A percentile compares a stretch with the other conserved stretches of the same genome.
Evolutionary conservation across 1,140 invertebrate genomes (phyloP).

Genomic region (Drosophila murphyi): DNA sequence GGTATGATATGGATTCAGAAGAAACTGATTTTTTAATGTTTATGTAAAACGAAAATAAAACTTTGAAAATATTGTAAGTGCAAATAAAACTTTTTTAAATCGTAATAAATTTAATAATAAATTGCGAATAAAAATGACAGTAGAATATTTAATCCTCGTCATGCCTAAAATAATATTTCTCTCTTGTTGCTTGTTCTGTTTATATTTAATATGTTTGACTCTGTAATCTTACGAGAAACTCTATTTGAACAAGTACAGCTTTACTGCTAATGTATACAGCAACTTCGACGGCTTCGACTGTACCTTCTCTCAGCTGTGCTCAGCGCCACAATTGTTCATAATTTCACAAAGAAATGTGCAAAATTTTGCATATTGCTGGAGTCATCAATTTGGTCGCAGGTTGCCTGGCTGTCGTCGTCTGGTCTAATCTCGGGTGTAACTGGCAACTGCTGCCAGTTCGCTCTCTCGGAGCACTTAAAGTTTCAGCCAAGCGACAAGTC

Average conservation of each 20-base stretch:
- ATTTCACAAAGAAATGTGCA: conserved; percentile 53
- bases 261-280: not conserved
- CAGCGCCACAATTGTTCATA: conserved; percentile 58
- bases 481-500: conserved; percentile 75
- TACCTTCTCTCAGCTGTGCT: conserved; percentile 47
- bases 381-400: conserved; percentile 67
- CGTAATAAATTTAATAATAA: too few relatives aligned
- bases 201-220: too few relatives aligned
- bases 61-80: too few relatives aligned
- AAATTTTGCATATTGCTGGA: conserved; percentile 53
- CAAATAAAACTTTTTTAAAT: too few relatives aligned
- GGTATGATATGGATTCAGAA: too few relatives aligned
- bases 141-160: too few relatives aligned
- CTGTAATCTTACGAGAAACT: too few relatives aligned
- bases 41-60: too few relatives aligned
- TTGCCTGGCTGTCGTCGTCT: conserved; percentile 16
- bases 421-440: conserved; percentile 53
- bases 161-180: too few relatives aligned
- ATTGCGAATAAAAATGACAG: too few relatives aligned
- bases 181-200: too few relatives aligned
- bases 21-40: too few relatives aligned
- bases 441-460: conserved; percentile 23
- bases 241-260: not conserved
- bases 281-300: not conserved
- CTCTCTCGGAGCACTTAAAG: conserved; percentile 60